phyloP scores from a whole-genome alignment of 2,113 vertebrate species.

The Seriola aureovittata region DNA sequence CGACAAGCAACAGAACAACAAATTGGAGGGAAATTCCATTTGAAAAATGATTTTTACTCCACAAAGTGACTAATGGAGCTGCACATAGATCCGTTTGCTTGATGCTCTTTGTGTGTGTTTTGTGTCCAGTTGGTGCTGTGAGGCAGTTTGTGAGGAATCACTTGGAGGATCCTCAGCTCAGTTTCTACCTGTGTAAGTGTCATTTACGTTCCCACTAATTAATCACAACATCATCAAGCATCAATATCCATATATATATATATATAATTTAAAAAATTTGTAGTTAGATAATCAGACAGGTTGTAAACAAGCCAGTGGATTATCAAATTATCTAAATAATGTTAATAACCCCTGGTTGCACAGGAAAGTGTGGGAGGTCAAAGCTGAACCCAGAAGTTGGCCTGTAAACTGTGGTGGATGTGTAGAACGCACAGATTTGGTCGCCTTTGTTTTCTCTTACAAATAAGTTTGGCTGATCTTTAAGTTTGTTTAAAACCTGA shows the following conservation, averaged over 20 bases:
- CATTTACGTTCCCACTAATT: background rate
- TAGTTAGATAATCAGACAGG: too few relatives aligned
- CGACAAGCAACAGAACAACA: constrained; percentile 55
- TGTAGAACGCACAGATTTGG: too few relatives aligned
- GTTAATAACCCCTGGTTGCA: background rate
- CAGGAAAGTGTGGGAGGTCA: background rate
- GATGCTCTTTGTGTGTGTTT: constrained; percentile 25
- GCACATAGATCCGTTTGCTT: constrained; percentile 19
- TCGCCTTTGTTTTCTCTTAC: background rate
- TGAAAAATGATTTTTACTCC: constrained; percentile 34
- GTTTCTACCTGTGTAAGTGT: constrained; percentile 94
- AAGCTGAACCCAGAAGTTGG: background rate
- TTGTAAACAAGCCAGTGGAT: too few relatives aligned
- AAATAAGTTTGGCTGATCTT: background rate
- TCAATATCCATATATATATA: background rate
- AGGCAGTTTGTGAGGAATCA: constrained; percentile 90
- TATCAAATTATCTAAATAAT: background rate
- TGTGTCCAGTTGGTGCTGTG: constrained; percentile 87
- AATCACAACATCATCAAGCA: background rate
- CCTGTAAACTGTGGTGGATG: too few relatives aligned
- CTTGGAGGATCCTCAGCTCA: constrained; percentile 86
- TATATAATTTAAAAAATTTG: too few relatives aligned
- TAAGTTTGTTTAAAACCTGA: background rate
- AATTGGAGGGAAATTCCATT: constrained; percentile 67
- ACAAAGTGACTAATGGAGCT: constrained; percentile 8